Conservation (phyloP, 2,888 invertebrate genomes). For the Pheosia tremula region DNA sequence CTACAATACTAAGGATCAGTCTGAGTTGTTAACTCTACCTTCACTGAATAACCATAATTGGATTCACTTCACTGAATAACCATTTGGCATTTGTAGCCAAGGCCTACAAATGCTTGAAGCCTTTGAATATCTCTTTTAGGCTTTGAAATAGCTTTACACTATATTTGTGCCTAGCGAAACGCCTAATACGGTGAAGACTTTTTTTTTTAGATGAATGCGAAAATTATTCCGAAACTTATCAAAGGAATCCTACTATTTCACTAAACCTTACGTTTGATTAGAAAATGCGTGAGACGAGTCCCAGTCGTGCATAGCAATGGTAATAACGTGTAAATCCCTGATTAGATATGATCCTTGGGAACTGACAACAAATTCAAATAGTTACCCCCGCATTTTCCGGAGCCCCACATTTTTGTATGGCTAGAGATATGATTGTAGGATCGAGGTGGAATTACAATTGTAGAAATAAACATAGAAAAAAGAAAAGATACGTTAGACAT, state of each 20-base stretch:
- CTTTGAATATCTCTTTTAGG: too few species aligned
- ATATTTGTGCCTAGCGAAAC: too few species aligned
- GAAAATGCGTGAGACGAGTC: slow-evolving; percentile 55
- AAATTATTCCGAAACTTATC: slow-evolving; percentile 53
- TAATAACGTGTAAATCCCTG: slow-evolving; percentile 72
- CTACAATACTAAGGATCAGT: background rate
- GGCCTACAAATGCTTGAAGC: too few species aligned
- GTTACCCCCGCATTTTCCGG: slow-evolving; percentile 56
- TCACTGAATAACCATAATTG: background rate
- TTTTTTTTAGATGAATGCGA: background rate
- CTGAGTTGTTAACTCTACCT: background rate
- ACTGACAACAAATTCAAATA: slow-evolving; percentile 70
- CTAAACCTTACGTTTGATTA: slow-evolving; percentile 78
- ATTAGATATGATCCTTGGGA: slow-evolving; percentile 81
- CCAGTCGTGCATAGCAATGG: slow-evolving; percentile 62
- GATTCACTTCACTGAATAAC: background rate
- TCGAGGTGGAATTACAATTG: background rate
- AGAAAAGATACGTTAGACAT: too few species aligned
- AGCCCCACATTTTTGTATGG: slow-evolving; percentile 41
- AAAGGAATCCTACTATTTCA: slow-evolving; percentile 69
- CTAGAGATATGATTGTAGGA: slow-evolving; percentile 16
- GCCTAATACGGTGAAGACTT: too few species aligned
- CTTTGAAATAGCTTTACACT: too few species aligned
- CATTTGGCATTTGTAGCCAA: too few species aligned
- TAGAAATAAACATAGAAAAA: too few species aligned